phyloP scores from a whole-genome alignment of 2,113 vertebrate species.

The Microcebus ravelobensis region DNA sequence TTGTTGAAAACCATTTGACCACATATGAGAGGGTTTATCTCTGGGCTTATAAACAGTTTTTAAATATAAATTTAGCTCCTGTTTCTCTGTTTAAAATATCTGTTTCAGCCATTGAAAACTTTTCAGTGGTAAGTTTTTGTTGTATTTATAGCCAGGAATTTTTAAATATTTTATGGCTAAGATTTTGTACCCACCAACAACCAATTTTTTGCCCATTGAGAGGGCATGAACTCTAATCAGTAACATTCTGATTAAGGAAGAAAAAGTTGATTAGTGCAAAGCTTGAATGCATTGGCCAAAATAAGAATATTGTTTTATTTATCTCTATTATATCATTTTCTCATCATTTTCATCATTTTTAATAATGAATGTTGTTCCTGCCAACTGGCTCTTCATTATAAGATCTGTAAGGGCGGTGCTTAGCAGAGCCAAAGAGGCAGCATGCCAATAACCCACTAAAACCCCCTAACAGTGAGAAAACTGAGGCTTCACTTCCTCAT shows the following conservation, averaged over 20 bases:
- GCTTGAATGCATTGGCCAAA: not conserved
- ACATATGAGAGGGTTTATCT: not conserved
- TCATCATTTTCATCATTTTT: not conserved
- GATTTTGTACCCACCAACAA: not conserved
- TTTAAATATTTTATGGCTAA: not conserved
- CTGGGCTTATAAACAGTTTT: not conserved
- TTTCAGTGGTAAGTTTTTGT: not conserved
- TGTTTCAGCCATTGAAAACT: not conserved
- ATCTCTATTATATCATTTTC: not conserved
- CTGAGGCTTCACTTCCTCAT: not conserved
- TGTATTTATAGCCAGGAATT: not conserved
- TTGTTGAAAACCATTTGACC: not conserved
- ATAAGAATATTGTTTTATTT: not conserved
- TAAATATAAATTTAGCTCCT: not conserved
- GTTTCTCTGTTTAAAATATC: not conserved
- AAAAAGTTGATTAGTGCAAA: not conserved
- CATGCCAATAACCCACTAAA: not conserved
- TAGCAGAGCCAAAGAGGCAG: not conserved
- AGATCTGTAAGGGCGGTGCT: not conserved
- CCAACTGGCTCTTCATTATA: not conserved
- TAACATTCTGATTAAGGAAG: not conserved
- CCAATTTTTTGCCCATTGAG: not conserved
- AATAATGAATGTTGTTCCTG: not conserved
- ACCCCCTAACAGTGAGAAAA: not conserved
- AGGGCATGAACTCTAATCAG: not conserved